Percentiles rank a stretch among this genome's conserved stretches.
Conservation (phyloP, 2,888 invertebrate species). For the Eilema griseolum region DNA sequence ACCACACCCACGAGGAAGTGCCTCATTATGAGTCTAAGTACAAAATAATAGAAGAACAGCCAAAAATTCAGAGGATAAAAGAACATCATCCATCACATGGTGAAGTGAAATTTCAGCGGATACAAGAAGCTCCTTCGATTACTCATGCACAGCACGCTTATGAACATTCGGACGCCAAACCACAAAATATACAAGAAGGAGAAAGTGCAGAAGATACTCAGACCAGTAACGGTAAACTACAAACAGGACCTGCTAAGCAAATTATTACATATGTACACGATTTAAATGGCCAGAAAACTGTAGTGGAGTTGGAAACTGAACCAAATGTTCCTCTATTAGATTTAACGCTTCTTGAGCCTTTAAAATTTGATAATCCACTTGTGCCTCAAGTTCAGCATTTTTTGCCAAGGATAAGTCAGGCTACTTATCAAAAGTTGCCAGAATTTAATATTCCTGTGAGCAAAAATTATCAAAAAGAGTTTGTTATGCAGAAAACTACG, state of each 20-base stretch:
- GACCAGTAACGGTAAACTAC: constrained; percentile 57
- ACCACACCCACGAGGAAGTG: constrained; percentile 7
- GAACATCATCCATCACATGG: constrained; percentile 27
- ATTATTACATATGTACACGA: constrained; percentile 65
- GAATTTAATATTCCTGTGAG: constrained; percentile 56
- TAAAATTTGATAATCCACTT: constrained; percentile 79
- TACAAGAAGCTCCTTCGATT: constrained; percentile 36
- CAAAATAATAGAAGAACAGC: constrained; percentile 29
- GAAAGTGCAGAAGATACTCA: constrained; percentile 46
- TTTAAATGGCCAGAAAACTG: constrained; percentile 73
- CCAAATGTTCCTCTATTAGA: constrained; percentile 75
- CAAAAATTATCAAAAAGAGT: constrained; percentile 70
- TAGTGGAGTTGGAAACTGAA: constrained; percentile 71
- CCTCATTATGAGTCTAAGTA: constrained; percentile 29
- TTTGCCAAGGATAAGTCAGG: constrained; percentile 74
- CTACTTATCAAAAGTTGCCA: constrained; percentile 71
- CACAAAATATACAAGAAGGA: constrained; percentile 35
- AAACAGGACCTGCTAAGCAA: constrained; percentile 62
- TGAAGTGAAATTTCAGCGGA: constrained; percentile 40
- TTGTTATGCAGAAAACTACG: constrained; percentile 67
- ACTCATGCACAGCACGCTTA: constrained; percentile 34
- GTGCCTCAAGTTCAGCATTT: constrained; percentile 84
- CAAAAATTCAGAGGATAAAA: constrained; percentile 29
- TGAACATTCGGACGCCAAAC: constrained; percentile 31
- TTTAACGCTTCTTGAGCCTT: constrained; percentile 76